These are phyloP conservation scores for Gymnosoma rotundatum DNA, from an alignment of 2,888 invertebrate genomes.

Conservation along the genomic window DNA sequence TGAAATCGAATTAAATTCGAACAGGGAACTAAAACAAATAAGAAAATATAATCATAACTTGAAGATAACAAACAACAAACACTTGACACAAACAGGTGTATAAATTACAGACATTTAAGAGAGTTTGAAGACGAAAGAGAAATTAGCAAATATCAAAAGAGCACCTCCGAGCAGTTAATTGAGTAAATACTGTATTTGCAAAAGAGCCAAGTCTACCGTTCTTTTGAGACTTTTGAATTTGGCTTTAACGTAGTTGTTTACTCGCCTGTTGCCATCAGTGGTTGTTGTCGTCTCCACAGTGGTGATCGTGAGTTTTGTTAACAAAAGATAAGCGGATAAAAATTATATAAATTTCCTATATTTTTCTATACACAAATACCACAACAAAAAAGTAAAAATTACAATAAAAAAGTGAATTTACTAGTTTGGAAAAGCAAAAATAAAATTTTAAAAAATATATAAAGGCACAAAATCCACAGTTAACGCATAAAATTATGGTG, in stretches of 20 bases:
- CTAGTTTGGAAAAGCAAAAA: slow-evolving; percentile 12
- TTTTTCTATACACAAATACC: slow-evolving; percentile 26
- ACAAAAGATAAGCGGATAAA: slow-evolving; percentile 65
- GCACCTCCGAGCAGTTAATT: no score
- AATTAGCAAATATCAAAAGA: no score
- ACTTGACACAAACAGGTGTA: no score
- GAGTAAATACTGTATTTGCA: slow-evolving; percentile 22
- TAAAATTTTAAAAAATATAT: slow-evolving; percentile 9
- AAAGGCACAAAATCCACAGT: neutral
- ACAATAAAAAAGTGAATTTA: slow-evolving; percentile 27
- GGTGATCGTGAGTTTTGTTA: slow-evolving; percentile 61
- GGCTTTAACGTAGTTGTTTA: slow-evolving; percentile 79
- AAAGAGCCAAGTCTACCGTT: slow-evolving; percentile 51
- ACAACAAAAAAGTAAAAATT: slow-evolving; percentile 9
- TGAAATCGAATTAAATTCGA: no score
- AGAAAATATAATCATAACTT: no score
- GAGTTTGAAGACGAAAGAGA: no score
- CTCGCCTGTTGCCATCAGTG: slow-evolving; percentile 63
- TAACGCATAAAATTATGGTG: neutral
- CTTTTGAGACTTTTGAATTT: slow-evolving; percentile 77
- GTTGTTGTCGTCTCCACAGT: slow-evolving; percentile 61
- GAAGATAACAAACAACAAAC: no score
- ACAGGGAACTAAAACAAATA: no score
- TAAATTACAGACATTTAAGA: no score
- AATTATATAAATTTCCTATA: neutral